Conservation (phyloP, 1,140 invertebrate species). For the Drosophila pectinifera region DNA sequence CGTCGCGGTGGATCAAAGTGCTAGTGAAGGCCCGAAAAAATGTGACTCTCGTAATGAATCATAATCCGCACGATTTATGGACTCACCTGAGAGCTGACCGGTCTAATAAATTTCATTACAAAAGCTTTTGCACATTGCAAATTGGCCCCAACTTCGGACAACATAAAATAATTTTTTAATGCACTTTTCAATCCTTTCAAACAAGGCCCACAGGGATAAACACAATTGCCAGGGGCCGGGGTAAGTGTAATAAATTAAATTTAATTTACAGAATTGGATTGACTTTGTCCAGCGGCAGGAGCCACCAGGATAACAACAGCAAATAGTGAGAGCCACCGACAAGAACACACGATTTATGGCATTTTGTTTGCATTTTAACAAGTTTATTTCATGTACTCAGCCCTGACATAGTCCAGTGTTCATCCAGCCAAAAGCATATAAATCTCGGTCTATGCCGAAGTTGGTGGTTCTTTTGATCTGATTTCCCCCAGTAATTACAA, state of each 20-base stretch:
- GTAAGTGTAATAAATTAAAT: conserved; percentile 75
- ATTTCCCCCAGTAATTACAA: conserved; percentile 23
- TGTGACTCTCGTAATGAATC: conserved; percentile 38
- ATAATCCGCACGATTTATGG: conserved; percentile 47
- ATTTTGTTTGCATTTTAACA: conserved; percentile 77
- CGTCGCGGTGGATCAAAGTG: conserved; percentile 14
- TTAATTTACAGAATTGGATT: conserved; percentile 73
- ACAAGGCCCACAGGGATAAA: conserved; percentile 24
- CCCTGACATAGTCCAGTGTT: conserved; percentile 1
- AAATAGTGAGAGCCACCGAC: conserved; percentile 44
- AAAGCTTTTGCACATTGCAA: conserved; percentile 53
- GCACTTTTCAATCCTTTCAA: conserved; percentile 67
- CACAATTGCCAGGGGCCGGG: conserved; percentile 11
- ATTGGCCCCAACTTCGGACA: conserved; percentile 50
- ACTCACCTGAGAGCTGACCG: conserved; percentile 39
- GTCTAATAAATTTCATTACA: conserved; percentile 55
- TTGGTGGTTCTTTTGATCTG: conserved; percentile 6
- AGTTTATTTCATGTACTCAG: conserved; percentile 58
- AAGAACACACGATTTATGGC: conserved; percentile 67
- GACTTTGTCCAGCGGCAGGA: conserved; percentile 51
- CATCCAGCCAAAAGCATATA: not conserved
- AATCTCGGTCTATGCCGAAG: not conserved
- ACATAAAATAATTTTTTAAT: conserved; percentile 71
- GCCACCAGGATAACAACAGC: conserved; percentile 41
- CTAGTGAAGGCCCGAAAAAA: conserved; percentile 15